Base-by-base conservation (phyloP, 2,888 invertebrate genomes). In the Sarcophaga carnaria region DNA sequence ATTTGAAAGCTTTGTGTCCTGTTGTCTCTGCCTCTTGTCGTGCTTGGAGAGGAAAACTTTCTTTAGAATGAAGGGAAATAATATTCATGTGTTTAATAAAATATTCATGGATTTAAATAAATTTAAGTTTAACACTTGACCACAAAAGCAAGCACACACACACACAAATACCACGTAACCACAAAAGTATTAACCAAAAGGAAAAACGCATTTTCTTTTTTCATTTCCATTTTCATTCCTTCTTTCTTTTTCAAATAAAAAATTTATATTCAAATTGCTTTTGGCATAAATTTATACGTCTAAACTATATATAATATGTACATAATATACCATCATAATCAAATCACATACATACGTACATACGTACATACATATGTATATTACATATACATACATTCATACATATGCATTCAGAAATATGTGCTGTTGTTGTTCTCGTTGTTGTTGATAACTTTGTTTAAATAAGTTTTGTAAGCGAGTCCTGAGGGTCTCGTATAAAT, bases 401-500 rank as follows among this genome's bases (percentile, higher is more conserved):
- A 11, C 5, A 12, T 54, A 45, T 54, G 25, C 64, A n/a, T 70
- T 45, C 59, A 80, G 27, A 20, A 12, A 70, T 80, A 49, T 25
- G 22, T 64, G 17, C 74, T 66, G 54, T 5, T 54, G 37, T 1
- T 49, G 3, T 49, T 49, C 22, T 54, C 17, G 14, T 54, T 54
- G 4, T 12, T 54, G 12, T 54, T 54, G 54, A 14, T 79, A 72
- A 64, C 62, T 72, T 49, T 67, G 6, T 66, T 67, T 54, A 54
- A 75, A 74, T 70, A 83, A 49, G 47, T 80, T 72, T 37, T 83
- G 69, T 49, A 74, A 72, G 66, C 25, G 37, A 82, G 79, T 84
- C 87, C 87, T 81, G 71, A 76, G 84, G 81, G 87, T 84, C 81
- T 81, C 84, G 81, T 87, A 87, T 87, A 87, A 87, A 87, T 83